Evolutionary conservation across 2,888 invertebrate genomes (phyloP), one percentile per base, ranked within the genome.

Genomic region (Melangyna quadrimaculata): DNA sequence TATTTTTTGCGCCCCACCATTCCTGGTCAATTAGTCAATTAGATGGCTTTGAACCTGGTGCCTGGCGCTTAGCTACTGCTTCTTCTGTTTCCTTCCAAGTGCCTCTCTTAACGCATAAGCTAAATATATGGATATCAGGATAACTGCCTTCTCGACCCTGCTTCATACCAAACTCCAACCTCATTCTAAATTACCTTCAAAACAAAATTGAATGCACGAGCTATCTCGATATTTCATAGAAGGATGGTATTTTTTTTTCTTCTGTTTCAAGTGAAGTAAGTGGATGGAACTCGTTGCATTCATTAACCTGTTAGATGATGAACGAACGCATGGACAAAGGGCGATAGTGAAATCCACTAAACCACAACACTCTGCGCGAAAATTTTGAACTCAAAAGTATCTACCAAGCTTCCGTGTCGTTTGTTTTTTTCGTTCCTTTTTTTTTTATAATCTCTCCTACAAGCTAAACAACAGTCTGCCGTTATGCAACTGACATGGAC

Each of bases 21-120:
- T 35, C 59, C 53, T 79, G 67, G 53, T 71, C 84, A 79, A 79
- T 84, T 79, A 80, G 79, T 84, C 84, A 84, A 71, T 84, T 79
- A 79, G 75, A 84, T 45, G 70, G 79, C 51, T 84, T 75, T 71
- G 83, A 79, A 84, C 74, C 78, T 61, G n/a, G n/a, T n/a, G n/a
- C n/a, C n/a, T n/a, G 71, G 57, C 40, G 55, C 27, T 35, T 55
- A 63, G 17, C 73, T 74, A 37, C 53, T 29, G n/a, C n/a, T n/a
- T n/a, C n/a, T n/a, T 9, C 2, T 9, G 57, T 53, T 59, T 22
- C 48, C 59, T 35, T 2, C 7, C 5, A n/a, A n/a, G n/a, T n/a
- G n/a, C 2, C 40, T 37, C 51, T 57, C 35, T 63, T 37, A 73
- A 70, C 40, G 57, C 74, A 78, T 78, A 74, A 74, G 65, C 51